phyloP scores from a whole-genome alignment of 2,888 invertebrate species.

The Taenaris catops region DNA sequence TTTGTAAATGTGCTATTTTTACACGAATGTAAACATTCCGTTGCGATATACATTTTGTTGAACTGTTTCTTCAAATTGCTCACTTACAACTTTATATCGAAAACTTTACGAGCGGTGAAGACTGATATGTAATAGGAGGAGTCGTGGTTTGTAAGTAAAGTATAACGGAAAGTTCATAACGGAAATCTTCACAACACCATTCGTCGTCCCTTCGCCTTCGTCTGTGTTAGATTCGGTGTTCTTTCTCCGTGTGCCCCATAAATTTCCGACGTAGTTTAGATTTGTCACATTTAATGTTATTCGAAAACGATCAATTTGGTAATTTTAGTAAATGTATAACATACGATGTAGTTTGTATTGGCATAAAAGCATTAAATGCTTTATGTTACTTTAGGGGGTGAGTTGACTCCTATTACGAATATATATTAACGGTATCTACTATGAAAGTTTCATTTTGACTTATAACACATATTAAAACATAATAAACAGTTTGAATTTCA shows the following conservation, averaged over 20 bases:
- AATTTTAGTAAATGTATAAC: slow-evolving; percentile 59
- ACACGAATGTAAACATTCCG: slow-evolving; percentile 52
- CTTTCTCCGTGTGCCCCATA: slow-evolving; percentile 59
- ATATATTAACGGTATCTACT: slow-evolving; percentile 23
- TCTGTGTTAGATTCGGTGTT: slow-evolving; percentile 71
- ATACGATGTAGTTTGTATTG: slow-evolving; percentile 64
- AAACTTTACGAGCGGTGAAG: slow-evolving; percentile 73
- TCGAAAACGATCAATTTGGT: slow-evolving; percentile 61
- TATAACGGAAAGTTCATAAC: slow-evolving; percentile 51
- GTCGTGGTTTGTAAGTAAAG: slow-evolving; percentile 61
- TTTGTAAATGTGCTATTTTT: slow-evolving; percentile 75
- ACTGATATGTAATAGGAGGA: slow-evolving; percentile 73
- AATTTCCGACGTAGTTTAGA: slow-evolving; percentile 64
- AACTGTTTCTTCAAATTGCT: slow-evolving; percentile 64
- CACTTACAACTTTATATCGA: slow-evolving; percentile 61
- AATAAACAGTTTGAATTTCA: slow-evolving; percentile 45
- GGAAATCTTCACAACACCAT: slow-evolving; percentile 47
- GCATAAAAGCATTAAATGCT: slow-evolving; percentile 68
- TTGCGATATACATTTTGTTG: slow-evolving; percentile 50
- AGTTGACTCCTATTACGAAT: slow-evolving; percentile 45
- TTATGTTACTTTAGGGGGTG: slow-evolving; percentile 55
- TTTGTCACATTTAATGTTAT: slow-evolving; percentile 65
- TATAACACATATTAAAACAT: slow-evolving; percentile 32
- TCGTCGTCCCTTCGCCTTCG: slow-evolving; percentile 58
- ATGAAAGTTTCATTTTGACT: slow-evolving; percentile 26